These are phyloP conservation scores for Drosophila nr. fundita DNA, from an alignment of 2,888 invertebrate genomes.

Conservation along the genomic window DNA sequence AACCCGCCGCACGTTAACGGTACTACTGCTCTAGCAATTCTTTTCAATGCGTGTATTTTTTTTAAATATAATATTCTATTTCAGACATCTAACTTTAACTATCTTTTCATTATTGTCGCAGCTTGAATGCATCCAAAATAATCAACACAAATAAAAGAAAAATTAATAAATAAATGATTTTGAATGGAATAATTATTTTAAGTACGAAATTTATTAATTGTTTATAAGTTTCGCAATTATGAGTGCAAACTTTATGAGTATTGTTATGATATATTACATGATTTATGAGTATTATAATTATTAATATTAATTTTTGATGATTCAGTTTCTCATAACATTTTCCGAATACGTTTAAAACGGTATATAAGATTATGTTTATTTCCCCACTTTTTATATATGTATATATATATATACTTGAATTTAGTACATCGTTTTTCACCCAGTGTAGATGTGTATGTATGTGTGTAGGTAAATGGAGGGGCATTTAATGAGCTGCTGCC, in stretches of 20 bases:
- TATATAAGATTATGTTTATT: background rate
- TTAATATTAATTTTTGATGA: background rate
- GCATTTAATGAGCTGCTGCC: conserved; percentile 62
- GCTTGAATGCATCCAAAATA: background rate
- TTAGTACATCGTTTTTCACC: background rate
- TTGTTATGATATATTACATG: background rate
- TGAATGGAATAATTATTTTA: too few species aligned
- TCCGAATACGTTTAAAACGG: background rate
- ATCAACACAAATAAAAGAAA: background rate
- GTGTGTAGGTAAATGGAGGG: conserved; percentile 46
- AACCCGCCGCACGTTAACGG: too few species aligned
- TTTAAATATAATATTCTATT: background rate
- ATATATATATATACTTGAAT: background rate
- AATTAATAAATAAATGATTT: too few species aligned
- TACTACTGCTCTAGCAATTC: too few species aligned
- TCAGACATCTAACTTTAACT: background rate
- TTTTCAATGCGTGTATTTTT: too few species aligned
- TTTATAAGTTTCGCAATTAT: too few species aligned
- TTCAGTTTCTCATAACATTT: background rate
- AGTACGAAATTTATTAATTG: too few species aligned
- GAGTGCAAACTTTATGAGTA: background rate
- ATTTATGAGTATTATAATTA: background rate
- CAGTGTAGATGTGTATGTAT: background rate
- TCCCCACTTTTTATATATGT: background rate
- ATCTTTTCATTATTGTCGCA: background rate